Base-by-base conservation (phyloP, 2,888 invertebrate species). In the Steinernema scapterisci region DNA sequence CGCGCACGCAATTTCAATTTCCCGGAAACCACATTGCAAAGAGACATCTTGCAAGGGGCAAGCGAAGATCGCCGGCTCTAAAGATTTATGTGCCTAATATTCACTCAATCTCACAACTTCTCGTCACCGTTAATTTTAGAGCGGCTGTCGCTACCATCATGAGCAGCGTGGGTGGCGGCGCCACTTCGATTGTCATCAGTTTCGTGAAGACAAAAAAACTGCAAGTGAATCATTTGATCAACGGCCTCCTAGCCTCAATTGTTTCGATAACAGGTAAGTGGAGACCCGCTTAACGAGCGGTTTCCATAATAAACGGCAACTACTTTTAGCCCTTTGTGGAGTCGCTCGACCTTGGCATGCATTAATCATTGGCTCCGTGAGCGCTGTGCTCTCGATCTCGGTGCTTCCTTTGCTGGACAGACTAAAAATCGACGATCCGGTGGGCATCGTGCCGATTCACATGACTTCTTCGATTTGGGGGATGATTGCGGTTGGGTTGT, bases 401-500 rank as follows among this genome's bases (percentile, higher is more conserved):
- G 78, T 83, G 2, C 77, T 84, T 21, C 84, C 83, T 0, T 38
- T 84, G 9, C 74, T 84, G 9, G 84, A 84, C 23, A 76, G 73
- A 19, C 71, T 71, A 16, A 46, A 71, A 21, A 46, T 48, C 71
- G 70, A 70, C 71, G 83, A 84, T 46, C 83, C 84, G 0, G 84
- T 84, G 5, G 84, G 84, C 3, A 82, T 83, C 46, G 82, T 83
- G 1, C 83, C 83, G 25, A 82, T 83, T 23, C 84, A 84, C 75
- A 70, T 82, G 72, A 82, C 82, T 0, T 80, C 80, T 5, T 82
- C 82, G 13, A 80, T 84, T 27, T 84, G 84, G 89, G 88, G 89
- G 9, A 84, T 89, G 86, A 70, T 88, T 1, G 83, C 88, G 0
- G 88, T 88, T 0, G 88, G 88, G 0, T 79, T 88, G 9, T 88